Evolutionary conservation across 2,888 invertebrate species (phyloP), one percentile per base, ranked within the genome.

Genomic region (Ornithoptera priamus): DNA sequence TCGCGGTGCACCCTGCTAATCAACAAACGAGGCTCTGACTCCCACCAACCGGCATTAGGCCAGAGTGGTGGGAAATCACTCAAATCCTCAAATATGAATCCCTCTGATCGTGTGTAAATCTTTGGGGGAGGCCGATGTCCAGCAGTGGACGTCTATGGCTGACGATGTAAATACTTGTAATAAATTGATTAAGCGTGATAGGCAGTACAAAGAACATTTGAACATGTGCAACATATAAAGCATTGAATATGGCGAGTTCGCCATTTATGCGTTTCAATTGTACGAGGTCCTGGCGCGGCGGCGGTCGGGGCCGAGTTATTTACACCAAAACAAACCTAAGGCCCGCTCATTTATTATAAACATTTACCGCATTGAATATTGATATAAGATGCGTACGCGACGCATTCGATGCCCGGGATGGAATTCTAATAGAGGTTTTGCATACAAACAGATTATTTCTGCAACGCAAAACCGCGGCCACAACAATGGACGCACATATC

Each of bases 401-500:
- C 75, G 72, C 77, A 73, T 72, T 74, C 71, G 72, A 72, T 68
- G 67, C 73, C 76, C 73, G 62, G 71, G 73, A 75, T 76, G 77
- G 89, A 86, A 89, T 90, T 86, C 80, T 82, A 87, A 90, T 85
- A 72, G 72, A 69, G 68, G 74, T 85, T 90, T 91, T 87, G 88
- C 90, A 91, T 90, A 90, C 89, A 90, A 89, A 90, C 85, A 84
- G 83, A 85, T 73, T 81, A 85, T 85, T 85, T 85, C 84, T 83
- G 79, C 81, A 78, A 80, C 75, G 80, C 78, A 76, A 76, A 75
- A 75, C 72, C 71, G 71, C 73, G 76, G 73, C 73, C 69, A 75
- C 74, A 77, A 83, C 81, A 81, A 86, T 84, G 81, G 83, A 66
- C 70, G 70, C 79, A 75, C 73, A 76, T 82, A 86, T 85, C 85